A percentile compares a stretch with the other conserved stretches of the same genome.
These are phyloP conservation scores for Cantharis rufa DNA, from an alignment of 2,888 invertebrate genomes.

Conservation along the genomic window DNA sequence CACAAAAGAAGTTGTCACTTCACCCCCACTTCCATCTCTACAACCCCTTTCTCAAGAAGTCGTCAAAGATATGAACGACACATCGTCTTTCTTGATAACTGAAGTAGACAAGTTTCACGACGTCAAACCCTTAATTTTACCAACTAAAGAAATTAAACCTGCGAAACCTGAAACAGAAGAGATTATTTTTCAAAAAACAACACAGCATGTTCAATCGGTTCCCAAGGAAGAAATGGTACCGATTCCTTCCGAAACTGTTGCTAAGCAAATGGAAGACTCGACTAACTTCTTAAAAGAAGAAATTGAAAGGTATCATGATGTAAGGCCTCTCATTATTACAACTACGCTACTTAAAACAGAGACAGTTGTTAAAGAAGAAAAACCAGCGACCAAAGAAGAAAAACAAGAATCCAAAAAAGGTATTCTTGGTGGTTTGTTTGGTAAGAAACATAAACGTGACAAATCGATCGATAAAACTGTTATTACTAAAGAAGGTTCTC, in stretches of 20 bases:
- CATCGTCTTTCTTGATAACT: slow-evolving; percentile 40
- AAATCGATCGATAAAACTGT: slow-evolving; percentile 6
- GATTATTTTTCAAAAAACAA: neutral
- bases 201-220: neutral
- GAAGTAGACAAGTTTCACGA: slow-evolving; percentile 47
- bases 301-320: slow-evolving; percentile 45
- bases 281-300: slow-evolving; percentile 41
- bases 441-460: slow-evolving; percentile 14
- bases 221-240: neutral
- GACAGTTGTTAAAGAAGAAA: neutral
- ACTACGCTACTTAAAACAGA: neutral
- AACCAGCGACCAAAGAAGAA: neutral
- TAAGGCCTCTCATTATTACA: slow-evolving; percentile 29
- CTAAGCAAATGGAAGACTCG: neutral
- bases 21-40: neutral
- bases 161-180: neutral
- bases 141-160: neutral
- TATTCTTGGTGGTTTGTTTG: slow-evolving; percentile 9
- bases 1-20: slow-evolving; percentile 5
- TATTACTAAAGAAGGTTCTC: neutral
- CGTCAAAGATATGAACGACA: slow-evolving; percentile 42
- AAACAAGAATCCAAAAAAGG: neutral
- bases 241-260: neutral
- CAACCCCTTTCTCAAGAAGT: slow-evolving; percentile 27
- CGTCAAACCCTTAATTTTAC: slow-evolving; percentile 34